Conservation (phyloP, 2,888 invertebrate species). For the Euzetes globulus region DNA sequence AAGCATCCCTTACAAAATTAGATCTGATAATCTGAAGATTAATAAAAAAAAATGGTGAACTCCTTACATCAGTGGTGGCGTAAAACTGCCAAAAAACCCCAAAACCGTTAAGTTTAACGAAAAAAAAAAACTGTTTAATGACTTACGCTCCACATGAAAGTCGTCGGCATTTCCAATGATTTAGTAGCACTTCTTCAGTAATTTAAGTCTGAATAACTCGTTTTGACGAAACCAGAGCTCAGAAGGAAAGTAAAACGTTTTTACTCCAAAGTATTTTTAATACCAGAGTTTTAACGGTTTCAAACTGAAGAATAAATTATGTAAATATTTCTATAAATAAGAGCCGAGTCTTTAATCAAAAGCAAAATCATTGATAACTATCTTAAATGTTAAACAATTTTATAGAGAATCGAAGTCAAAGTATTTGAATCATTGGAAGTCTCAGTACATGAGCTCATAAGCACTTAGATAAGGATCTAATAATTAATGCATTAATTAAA, state of each 20-base stretch:
- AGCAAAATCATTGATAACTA: background rate
- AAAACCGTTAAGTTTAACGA: too few relatives aligned
- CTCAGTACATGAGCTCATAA: too few relatives aligned
- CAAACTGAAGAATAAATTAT: background rate
- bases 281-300: background rate
- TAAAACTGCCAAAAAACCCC: too few relatives aligned
- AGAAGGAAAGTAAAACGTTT: background rate
- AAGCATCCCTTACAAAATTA: too few relatives aligned
- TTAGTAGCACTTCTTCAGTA: background rate
- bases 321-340: background rate
- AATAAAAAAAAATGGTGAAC: too few relatives aligned
- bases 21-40: too few relatives aligned
- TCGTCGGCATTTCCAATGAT: conserved; percentile 10
- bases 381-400: too few relatives aligned
- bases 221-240: background rate
- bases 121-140: background rate
- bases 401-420: too few relatives aligned
- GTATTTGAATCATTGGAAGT: too few relatives aligned
- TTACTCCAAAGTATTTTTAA: background rate
- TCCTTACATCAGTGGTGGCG: too few relatives aligned
- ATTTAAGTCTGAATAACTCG: background rate
- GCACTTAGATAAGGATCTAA: too few relatives aligned
- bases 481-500: too few relatives aligned
- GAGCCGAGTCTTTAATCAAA: background rate
- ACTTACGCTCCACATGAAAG: conserved; percentile 23